Percentiles rank a stretch among this genome's conserved stretches.
Evolutionary conservation across 2,113 vertebrate species (phyloP).

Genomic region (Fregata magnificens): DNA sequence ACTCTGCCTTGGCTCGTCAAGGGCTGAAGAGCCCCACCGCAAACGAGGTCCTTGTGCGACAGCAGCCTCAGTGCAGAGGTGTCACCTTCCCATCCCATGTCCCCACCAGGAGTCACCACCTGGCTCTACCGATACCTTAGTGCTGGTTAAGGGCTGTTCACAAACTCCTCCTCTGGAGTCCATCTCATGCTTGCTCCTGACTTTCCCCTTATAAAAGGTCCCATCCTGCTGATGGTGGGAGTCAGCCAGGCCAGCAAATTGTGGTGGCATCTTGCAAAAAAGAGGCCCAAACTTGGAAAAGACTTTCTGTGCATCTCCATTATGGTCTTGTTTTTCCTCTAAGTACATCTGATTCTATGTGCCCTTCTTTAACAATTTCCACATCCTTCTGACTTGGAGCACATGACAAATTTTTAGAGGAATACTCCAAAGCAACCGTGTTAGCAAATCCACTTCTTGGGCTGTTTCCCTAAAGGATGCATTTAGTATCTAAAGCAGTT

Average conservation of each 20-base stretch:
- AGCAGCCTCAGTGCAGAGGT: not conserved
- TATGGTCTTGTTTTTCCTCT: not conserved
- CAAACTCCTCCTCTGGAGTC: not conserved
- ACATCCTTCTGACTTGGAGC: not conserved
- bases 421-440: not conserved
- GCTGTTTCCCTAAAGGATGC: not conserved
- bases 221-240: not conserved
- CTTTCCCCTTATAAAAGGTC: not conserved
- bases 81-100: not conserved
- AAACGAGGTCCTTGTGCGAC: accelerated
- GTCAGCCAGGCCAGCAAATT: not conserved
- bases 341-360: accelerated
- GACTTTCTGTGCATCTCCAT: not conserved
- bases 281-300: not conserved
- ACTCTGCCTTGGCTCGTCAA: not conserved
- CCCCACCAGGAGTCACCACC: not conserved
- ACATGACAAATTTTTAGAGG: accelerated
- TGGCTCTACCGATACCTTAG: not conserved
- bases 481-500: not conserved
- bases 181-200: accelerated
- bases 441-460: not conserved
- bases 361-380: not conserved
- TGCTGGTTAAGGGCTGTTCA: no score
- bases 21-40: not conserved
- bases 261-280: not conserved